phyloP scores from a whole-genome alignment of 2,797 vertebrate species.

The Heterohyrax brucei region DNA sequence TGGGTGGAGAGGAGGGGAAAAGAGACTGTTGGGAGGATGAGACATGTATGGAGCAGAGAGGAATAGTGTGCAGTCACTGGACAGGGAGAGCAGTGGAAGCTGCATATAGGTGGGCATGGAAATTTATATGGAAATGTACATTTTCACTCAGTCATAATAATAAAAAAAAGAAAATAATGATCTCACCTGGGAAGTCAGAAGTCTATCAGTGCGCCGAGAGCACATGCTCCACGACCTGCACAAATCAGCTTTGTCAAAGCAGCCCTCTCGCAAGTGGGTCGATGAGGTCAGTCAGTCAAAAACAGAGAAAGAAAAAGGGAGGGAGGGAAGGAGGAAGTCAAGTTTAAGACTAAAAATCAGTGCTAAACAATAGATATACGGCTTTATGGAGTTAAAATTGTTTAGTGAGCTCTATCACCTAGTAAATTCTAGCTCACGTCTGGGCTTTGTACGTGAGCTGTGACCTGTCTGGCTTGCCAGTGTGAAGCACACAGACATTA shows the following conservation, averaged over 20 bases:
- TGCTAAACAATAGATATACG: background rate
- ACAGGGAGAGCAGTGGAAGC: too few relatives aligned
- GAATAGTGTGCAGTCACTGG: too few relatives aligned
- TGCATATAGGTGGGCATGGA: too few relatives aligned
- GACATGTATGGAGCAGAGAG: too few relatives aligned
- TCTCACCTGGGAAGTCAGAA: conserved; percentile 8
- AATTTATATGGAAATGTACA: too few relatives aligned
- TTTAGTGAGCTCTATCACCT: background rate
- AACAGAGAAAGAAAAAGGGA: background rate
- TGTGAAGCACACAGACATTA: background rate
- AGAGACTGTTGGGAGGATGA: too few relatives aligned
- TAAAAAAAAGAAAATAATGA: conserved; percentile 14
- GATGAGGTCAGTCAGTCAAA: background rate
- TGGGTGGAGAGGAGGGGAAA: too few relatives aligned
- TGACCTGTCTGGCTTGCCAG: background rate
- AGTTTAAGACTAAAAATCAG: conserved; percentile 8
- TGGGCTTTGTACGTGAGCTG: background rate
- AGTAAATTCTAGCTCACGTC: background rate
- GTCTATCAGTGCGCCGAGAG: background rate
- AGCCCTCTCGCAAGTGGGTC: background rate
- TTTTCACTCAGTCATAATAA: too few relatives aligned
- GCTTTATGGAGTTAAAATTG: background rate
- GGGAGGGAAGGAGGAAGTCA: background rate
- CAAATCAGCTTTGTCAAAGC: conserved; percentile 47
- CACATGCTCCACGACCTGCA: background rate